Evolutionary conservation across 2,888 invertebrate genomes (phyloP), one percentile per base, ranked within the genome.

Genomic region (Nymphalis c-album): DNA sequence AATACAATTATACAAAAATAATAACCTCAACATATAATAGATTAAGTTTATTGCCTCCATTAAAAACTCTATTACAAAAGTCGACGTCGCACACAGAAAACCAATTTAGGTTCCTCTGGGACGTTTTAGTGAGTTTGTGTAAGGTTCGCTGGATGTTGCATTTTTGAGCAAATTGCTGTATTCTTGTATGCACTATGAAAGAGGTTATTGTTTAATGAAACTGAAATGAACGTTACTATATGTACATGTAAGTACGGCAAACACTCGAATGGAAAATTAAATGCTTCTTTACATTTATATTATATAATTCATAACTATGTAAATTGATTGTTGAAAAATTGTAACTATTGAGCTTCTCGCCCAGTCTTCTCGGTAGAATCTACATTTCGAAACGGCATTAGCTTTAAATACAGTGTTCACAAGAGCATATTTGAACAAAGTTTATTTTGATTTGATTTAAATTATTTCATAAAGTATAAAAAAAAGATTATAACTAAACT

Each of bases 61-160:
- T 70, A 70, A 70, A 69, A 70, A 67, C 57, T 57, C 60, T 58
- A 64, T 61, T 63, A 58, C 57, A 65, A 62, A 64, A 70, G 67
- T 70, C 67, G 46, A 66, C 66, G 64, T 67, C 50, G 67, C 61
- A 67, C 67, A 67, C 70, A 67, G 67, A 64, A 67, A 71, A 71
- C 60, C 63, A 68, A 71, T 69, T 71, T 69, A 62, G 61, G 57
- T 67, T 60, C 64, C 71, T 62, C 66, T 67, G 69, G 66, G 66
- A 67, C 64, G 48, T 57, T 64, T 71, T 68, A 68, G 61, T 57
- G 57, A 67, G 66, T 71, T 61, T 55, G 61, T 66, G 61, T 31
- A 55, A 64, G 60, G 46, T 68, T 64, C 61, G 40, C 40, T 67
- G 46, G 40, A 47, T 48, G 47, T 51, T 58, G 64, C 61, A 62